These are phyloP conservation scores for Myanophis thanlyinensis DNA, from an alignment of 2,113 vertebrate genomes.

Conservation along the genomic window DNA sequence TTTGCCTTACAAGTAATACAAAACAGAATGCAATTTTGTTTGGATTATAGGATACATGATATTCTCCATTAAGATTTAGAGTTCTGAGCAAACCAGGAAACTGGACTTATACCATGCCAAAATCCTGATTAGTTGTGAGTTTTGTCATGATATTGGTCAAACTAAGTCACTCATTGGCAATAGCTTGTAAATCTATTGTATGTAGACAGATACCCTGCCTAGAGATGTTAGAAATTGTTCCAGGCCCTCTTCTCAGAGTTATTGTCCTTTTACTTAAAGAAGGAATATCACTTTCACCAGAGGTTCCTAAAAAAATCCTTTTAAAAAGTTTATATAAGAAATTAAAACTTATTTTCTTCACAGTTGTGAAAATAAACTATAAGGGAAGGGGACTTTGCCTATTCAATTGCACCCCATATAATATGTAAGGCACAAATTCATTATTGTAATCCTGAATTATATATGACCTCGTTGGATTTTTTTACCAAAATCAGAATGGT, in stretches of 20 bases:
- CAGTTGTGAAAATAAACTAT: neutral
- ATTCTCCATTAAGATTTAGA: neutral
- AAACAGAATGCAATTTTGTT: neutral
- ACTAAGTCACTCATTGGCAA: neutral
- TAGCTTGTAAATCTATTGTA: neutral
- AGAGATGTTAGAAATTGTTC: neutral
- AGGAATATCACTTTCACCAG: neutral
- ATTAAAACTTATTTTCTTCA: neutral
- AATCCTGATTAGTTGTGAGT: neutral
- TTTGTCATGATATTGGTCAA: neutral
- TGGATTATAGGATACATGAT: neutral
- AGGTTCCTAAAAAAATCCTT: neutral
- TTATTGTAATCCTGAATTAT: neutral
- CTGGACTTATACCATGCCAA: neutral
- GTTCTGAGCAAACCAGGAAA: neutral
- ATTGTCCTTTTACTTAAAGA: neutral
- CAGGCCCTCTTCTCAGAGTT: neutral
- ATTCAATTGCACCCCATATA: neutral
- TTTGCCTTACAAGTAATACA: neutral
- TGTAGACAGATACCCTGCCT: neutral
- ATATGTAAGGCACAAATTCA: neutral
- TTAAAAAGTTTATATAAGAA: neutral
- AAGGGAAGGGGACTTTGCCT: neutral
- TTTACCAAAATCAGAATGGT: neutral
- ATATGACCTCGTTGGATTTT: neutral